Percentiles rank a stretch among this genome's conserved stretches.
phyloP scores from a whole-genome alignment of 2,888 invertebrate genomes.

The Sinelater perroti region DNA sequence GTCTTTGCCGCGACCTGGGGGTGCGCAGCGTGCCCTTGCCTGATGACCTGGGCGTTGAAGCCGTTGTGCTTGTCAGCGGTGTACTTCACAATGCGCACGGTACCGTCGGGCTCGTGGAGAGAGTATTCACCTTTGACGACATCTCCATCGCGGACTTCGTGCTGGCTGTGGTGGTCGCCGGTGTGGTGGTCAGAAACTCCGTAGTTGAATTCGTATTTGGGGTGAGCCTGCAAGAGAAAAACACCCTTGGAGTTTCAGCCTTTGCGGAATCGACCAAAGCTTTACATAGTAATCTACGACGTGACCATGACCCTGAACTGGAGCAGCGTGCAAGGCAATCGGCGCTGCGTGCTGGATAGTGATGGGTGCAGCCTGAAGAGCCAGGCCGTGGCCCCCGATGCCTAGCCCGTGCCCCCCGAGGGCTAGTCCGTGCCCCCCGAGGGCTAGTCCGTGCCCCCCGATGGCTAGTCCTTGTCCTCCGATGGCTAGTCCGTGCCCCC shows the following conservation, averaged over 20 bases:
- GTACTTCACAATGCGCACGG: slow-evolving; percentile 64
- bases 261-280: neutral
- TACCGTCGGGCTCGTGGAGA: slow-evolving; percentile 63
- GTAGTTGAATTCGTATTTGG: slow-evolving; percentile 67
- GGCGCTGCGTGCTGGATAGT: slow-evolving; percentile 14
- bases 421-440: neutral
- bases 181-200: slow-evolving; percentile 68
- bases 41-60: slow-evolving; percentile 50
- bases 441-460: slow-evolving; percentile 5
- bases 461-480: no score
- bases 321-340: slow-evolving; percentile 14
- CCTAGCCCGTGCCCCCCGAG: slow-evolving; percentile 33
- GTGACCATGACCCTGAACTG: slow-evolving; percentile 10
- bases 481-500: no score
- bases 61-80: slow-evolving; percentile 63
- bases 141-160: slow-evolving; percentile 65
- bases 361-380: neutral
- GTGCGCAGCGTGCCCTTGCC: slow-evolving; percentile 62
- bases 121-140: slow-evolving; percentile 63
- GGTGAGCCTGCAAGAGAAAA: slow-evolving; percentile 65
- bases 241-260: no score
- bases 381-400: neutral
- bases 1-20: slow-evolving; percentile 47
- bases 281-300: slow-evolving; percentile 34
- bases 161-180: slow-evolving; percentile 67